Conservation (phyloP, 2,797 vertebrate species). For the Triplophysa yarkandensis region DNA sequence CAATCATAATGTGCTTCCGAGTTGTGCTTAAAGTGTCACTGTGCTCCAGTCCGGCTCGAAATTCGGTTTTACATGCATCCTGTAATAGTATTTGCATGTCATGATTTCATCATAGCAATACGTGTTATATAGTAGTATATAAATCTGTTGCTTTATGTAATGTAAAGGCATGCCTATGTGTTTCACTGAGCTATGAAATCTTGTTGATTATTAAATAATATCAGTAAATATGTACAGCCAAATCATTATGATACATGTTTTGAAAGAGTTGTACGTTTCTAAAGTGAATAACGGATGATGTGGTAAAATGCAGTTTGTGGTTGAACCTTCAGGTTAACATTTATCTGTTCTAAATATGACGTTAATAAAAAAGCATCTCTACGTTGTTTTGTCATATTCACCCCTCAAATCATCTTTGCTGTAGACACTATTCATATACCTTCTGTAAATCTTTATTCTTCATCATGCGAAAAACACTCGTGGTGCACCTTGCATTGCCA, state of each 20-base stretch:
- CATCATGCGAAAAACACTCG: slow-evolving; percentile 20
- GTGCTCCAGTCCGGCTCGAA: slow-evolving; percentile 1
- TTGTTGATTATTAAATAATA: slow-evolving; percentile 2
- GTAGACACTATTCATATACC: slow-evolving; percentile 1
- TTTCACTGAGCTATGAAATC: neutral
- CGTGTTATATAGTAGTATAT: neutral
- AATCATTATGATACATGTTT: neutral
- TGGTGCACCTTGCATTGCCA: slow-evolving; percentile 50
- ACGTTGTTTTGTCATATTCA: neutral
- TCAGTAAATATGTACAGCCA: neutral
- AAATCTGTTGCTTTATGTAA: slow-evolving; percentile 9
- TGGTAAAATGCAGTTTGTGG: slow-evolving; percentile 18
- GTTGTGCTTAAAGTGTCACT: slow-evolving; percentile 70
- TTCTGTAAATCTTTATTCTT: neutral
- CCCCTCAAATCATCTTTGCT: slow-evolving; percentile 6
- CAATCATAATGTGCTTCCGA: slow-evolving; percentile 68
- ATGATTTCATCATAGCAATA: neutral
- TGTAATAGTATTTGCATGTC: slow-evolving; percentile 19
- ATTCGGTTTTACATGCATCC: neutral
- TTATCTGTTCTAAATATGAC: slow-evolving; percentile 16
- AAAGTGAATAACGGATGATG: neutral
- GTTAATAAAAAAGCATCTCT: slow-evolving; percentile 25
- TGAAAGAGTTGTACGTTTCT: slow-evolving; percentile 1
- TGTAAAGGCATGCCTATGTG: neutral
- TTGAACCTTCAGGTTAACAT: neutral